Conservation (phyloP, 1,140 invertebrate genomes). For the Subanguina moxae region DNA sequence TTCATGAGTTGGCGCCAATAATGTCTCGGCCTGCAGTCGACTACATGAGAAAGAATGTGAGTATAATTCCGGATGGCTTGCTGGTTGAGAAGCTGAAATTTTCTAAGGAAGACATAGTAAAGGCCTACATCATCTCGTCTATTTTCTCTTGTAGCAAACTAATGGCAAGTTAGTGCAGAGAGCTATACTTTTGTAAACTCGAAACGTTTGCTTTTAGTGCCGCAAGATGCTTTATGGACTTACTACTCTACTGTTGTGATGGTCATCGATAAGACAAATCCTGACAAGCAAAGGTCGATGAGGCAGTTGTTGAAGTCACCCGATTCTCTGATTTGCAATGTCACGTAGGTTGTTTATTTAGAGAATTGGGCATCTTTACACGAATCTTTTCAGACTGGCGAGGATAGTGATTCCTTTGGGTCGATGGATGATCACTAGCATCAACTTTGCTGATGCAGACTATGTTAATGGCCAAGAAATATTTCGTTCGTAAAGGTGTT, state of each 20-base stretch:
- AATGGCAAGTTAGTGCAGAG: constrained; percentile 1
- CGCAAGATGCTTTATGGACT: background rate
- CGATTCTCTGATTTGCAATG: constrained; percentile 21
- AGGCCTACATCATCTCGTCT: constrained; percentile 10
- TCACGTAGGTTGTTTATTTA: constrained; percentile 21
- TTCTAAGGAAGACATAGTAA: constrained; percentile 12
- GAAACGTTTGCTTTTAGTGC: no score
- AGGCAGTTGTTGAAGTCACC: background rate
- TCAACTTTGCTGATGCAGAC: no score
- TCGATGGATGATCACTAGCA: no score
- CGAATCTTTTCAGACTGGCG: no score
- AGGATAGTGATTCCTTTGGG: no score
- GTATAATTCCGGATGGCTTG: background rate
- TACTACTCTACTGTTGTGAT: constrained; percentile 19
- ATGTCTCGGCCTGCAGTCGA: background rate
- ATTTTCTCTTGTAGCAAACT: background rate
- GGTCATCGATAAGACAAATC: constrained; percentile 20
- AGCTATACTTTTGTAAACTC: background rate
- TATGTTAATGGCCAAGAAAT: no score
- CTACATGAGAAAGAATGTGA: background rate
- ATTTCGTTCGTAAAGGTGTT: no score
- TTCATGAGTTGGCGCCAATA: constrained; percentile 6
- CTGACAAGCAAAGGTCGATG: background rate
- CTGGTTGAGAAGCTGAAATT: constrained; percentile 11
- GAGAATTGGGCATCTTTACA: background rate